phyloP scores from a whole-genome alignment of 2,888 invertebrate species.

The Pammene aurita region DNA sequence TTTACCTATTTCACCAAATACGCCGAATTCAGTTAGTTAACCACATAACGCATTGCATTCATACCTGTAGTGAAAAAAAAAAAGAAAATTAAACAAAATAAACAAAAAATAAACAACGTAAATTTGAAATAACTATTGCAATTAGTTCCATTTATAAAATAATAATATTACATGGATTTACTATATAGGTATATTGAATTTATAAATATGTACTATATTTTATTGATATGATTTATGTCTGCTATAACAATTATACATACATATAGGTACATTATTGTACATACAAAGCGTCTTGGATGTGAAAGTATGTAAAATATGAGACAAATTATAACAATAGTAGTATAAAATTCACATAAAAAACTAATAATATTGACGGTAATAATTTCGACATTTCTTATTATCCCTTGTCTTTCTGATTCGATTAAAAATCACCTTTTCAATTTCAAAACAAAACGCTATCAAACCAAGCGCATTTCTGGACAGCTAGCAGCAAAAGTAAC shows the following conservation, averaged over 20 bases:
- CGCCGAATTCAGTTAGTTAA: slow-evolving; percentile 61
- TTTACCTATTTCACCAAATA: slow-evolving; percentile 58
- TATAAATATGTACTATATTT: slow-evolving; percentile 39
- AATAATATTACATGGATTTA: slow-evolving; percentile 29
- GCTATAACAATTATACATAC: slow-evolving; percentile 45
- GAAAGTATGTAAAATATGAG: slow-evolving; percentile 10
- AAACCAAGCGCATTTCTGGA: too few species aligned
- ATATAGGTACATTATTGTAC: slow-evolving; percentile 41
- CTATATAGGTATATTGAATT: slow-evolving; percentile 24
- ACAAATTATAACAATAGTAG: slow-evolving; percentile 13
- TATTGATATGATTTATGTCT: slow-evolving; percentile 47
- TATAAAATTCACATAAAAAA: slow-evolving; percentile 16
- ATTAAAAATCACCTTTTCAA: neutral
- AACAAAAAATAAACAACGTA: slow-evolving; percentile 44
- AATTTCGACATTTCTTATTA: neutral
- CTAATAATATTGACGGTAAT: slow-evolving; percentile 3
- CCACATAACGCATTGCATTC: slow-evolving; percentile 80
- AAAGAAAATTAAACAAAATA: slow-evolving; percentile 54
- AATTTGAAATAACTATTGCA: slow-evolving; percentile 44
- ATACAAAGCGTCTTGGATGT: slow-evolving; percentile 40
- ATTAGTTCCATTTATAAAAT: slow-evolving; percentile 42
- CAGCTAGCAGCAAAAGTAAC: too few species aligned
- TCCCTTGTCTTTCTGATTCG: neutral
- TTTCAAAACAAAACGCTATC: too few species aligned
- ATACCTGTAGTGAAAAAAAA: slow-evolving; percentile 71